A percentile compares a stretch with the other conserved stretches of the same genome.
Evolutionary conservation across 1,140 invertebrate genomes (phyloP).

Genomic region (Ceratina japonica): DNA sequence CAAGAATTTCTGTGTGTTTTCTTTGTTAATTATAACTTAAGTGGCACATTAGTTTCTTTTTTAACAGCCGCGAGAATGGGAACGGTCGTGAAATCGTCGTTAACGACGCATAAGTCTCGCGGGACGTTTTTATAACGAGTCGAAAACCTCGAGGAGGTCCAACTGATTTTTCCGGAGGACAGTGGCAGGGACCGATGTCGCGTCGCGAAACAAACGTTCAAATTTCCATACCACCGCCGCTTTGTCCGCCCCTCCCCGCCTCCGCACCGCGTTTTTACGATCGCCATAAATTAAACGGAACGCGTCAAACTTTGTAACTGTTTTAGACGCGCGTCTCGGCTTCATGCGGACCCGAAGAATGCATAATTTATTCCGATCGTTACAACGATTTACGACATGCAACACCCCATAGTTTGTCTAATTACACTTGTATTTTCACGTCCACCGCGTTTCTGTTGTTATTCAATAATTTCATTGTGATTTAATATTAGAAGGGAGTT

Average conservation of each 20-base stretch:
- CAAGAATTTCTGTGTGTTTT: no score
- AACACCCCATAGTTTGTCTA: conserved; percentile 44
- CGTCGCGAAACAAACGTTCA: background rate
- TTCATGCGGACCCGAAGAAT: background rate
- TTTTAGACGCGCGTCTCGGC: background rate
- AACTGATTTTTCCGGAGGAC: background rate
- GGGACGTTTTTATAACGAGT: conserved; percentile 22
- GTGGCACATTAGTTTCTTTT: no score
- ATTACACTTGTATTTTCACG: conserved; percentile 48
- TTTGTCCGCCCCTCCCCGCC: background rate
- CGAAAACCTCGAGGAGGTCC: background rate
- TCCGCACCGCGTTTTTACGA: background rate
- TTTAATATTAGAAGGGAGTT: no score
- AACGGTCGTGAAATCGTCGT: conserved; percentile 31
- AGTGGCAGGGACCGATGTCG: conserved; percentile 3
- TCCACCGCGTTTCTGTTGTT: conserved; percentile 8
- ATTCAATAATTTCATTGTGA: no score
- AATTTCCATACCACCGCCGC: background rate
- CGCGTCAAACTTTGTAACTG: background rate
- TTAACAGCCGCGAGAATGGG: background rate
- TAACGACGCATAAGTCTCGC: conserved; percentile 25
- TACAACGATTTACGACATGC: conserved; percentile 19
- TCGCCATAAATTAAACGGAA: background rate
- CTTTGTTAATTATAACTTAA: no score
- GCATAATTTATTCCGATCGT: conserved; percentile 1